These are phyloP conservation scores for Archips xylosteana DNA, from an alignment of 2,888 invertebrate species.

Conservation along the genomic window DNA sequence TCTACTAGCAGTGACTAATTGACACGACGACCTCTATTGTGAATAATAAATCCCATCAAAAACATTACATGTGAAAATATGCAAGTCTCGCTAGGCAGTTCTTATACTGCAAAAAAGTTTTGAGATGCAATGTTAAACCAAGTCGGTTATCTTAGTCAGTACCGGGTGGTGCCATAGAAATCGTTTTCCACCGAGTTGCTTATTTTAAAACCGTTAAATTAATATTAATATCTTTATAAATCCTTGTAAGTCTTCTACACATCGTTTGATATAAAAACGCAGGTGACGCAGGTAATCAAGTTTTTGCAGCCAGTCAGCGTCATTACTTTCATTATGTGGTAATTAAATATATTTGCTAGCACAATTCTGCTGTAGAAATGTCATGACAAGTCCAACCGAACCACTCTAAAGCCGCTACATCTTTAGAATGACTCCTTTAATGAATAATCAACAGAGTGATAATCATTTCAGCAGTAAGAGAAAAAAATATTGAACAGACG, in stretches of 20 bases:
- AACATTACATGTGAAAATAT: no score
- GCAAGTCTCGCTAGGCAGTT: no score
- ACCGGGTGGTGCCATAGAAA: no score
- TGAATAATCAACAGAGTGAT: neutral
- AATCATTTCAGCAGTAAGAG: neutral
- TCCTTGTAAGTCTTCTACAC: neutral
- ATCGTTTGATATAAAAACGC: neutral
- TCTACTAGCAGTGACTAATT: neutral
- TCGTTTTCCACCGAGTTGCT: no score
- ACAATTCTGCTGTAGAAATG: no score
- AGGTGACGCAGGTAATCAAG: neutral
- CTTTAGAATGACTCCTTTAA: neutral
- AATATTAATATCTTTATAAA: no score
- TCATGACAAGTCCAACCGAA: neutral
- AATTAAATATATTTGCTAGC: neutral
- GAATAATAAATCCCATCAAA: slow-evolving; percentile 3
- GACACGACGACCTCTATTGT: slow-evolving; percentile 6
- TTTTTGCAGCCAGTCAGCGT: neutral
- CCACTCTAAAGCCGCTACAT: neutral
- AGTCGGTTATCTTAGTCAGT: no score
- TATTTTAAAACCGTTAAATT: no score
- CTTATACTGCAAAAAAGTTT: no score
- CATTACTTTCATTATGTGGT: neutral
- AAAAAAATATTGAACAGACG: neutral
- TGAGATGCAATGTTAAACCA: no score